Evolutionary conservation across 1,140 invertebrate species (phyloP).

Genomic region (Aradophagus sp.): DNA sequence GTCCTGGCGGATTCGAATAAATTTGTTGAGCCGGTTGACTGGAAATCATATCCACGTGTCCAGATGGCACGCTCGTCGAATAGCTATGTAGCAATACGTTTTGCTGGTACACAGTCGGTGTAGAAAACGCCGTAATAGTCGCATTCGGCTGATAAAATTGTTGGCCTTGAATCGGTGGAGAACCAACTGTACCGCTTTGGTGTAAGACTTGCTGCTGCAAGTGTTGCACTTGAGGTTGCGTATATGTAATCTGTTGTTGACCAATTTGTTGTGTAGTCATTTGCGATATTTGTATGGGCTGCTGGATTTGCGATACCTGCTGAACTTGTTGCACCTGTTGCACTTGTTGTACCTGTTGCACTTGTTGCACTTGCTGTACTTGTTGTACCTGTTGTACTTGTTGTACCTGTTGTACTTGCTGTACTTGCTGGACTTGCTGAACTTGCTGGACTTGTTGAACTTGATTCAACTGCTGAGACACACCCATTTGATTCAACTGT

Average conservation of each 20-base stretch:
- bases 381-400: conserved; percentile 8
- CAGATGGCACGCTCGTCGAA: conserved; percentile 61
- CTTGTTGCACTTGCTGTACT: conserved; percentile 5
- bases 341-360: conserved; percentile 5
- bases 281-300: conserved; percentile 63
- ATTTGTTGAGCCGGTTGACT: conserved; percentile 65
- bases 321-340: conserved; percentile 48
- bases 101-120: conserved; percentile 63
- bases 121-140: conserved; percentile 54
- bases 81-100: conserved; percentile 74
- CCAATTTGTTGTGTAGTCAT: conserved; percentile 65
- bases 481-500: conserved; percentile 70
- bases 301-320: conserved; percentile 65
- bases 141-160: conserved; percentile 67
- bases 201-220: conserved; percentile 59
- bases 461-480: conserved; percentile 71
- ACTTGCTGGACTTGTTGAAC: too few species aligned
- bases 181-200: conserved; percentile 59
- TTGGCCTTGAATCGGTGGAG: conserved; percentile 63
- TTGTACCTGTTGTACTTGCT: conserved; percentile 2
- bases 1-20: conserved; percentile 60
- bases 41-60: conserved; percentile 67
- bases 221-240: conserved; percentile 61
- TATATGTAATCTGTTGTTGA: conserved; percentile 63
- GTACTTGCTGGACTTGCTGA: too few species aligned